A percentile compares a stretch with the other conserved stretches of the same genome.
These are phyloP conservation scores for Sorex araneus DNA, from an alignment of 2,113 vertebrate species.

Conservation along the genomic window DNA sequence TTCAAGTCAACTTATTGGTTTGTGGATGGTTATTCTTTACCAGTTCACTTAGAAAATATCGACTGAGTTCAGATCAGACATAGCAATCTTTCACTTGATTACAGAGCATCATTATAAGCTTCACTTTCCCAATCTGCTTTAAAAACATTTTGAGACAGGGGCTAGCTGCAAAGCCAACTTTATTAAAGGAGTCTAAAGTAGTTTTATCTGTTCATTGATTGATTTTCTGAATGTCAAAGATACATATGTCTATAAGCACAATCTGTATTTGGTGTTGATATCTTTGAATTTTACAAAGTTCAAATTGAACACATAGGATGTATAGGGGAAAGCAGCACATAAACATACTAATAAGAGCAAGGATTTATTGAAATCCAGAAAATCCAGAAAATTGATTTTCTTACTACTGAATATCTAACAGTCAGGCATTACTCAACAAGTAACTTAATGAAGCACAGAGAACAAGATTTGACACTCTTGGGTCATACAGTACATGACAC, in stretches of 20 bases:
- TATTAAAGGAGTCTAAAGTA: neutral
- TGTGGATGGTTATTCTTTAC: neutral
- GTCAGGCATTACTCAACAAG: neutral
- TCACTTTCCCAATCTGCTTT: neutral
- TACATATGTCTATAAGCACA: neutral
- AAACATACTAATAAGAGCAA: neutral
- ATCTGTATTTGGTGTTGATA: neutral
- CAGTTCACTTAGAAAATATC: neutral
- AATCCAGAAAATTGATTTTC: too few relatives aligned
- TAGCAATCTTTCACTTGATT: neutral
- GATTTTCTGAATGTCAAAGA: neutral
- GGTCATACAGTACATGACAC: neutral
- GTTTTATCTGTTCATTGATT: slow-evolving; percentile 15
- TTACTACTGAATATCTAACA: neutral
- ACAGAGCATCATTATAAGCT: neutral
- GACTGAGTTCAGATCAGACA: neutral
- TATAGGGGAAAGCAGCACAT: neutral
- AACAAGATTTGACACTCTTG: neutral
- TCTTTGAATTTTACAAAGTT: neutral
- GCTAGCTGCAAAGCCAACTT: neutral
- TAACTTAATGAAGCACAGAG: neutral
- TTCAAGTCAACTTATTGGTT: slow-evolving; percentile 9
- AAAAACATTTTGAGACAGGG: neutral
- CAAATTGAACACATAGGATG: neutral
- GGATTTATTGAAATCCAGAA: too few relatives aligned